Conservation (phyloP, 2,797 vertebrate genomes). For the Pseudochaenichthys georgianus region DNA sequence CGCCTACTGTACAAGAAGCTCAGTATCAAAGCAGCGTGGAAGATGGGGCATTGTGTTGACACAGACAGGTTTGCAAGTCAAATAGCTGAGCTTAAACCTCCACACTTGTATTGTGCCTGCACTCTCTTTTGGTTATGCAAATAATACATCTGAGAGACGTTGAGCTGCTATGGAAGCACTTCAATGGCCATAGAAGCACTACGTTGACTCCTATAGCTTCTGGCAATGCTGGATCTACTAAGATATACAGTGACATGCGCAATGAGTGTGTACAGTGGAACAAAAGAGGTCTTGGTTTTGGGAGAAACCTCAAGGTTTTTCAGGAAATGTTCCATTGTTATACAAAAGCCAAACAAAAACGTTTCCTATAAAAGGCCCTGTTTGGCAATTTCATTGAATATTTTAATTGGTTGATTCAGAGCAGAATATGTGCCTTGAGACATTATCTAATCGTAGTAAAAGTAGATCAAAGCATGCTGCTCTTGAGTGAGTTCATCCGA, state of each 20-base stretch:
- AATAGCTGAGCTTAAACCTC: constrained; percentile 68
- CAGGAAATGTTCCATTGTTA: constrained; percentile 60
- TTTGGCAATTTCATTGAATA: constrained; percentile 43
- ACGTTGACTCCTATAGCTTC: constrained; percentile 46
- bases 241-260: constrained; percentile 54
- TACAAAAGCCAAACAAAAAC: constrained; percentile 53
- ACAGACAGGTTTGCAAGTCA: constrained; percentile 82
- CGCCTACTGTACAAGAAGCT: constrained; percentile 41
- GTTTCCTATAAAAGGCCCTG: constrained; percentile 45
- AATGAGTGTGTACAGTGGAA: constrained; percentile 45
- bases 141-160: constrained; percentile 69
- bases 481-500: constrained; percentile 73
- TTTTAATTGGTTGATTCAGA: constrained; percentile 60
- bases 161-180: constrained; percentile 51
- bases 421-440: constrained; percentile 51
- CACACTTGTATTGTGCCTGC: constrained; percentile 53
- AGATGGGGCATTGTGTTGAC: constrained; percentile 65
- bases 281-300: constrained; percentile 64
- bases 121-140: constrained; percentile 82
- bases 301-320: constrained; percentile 59
- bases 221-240: constrained; percentile 44
- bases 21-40: constrained; percentile 43
- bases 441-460: constrained; percentile 67
- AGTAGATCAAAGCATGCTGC: constrained; percentile 72
- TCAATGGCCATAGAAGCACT: constrained; percentile 52